Percentiles rank a stretch among this genome's conserved stretches.
Conservation (phyloP, 2,797 vertebrate species). For the Loriculus beryllinus region DNA sequence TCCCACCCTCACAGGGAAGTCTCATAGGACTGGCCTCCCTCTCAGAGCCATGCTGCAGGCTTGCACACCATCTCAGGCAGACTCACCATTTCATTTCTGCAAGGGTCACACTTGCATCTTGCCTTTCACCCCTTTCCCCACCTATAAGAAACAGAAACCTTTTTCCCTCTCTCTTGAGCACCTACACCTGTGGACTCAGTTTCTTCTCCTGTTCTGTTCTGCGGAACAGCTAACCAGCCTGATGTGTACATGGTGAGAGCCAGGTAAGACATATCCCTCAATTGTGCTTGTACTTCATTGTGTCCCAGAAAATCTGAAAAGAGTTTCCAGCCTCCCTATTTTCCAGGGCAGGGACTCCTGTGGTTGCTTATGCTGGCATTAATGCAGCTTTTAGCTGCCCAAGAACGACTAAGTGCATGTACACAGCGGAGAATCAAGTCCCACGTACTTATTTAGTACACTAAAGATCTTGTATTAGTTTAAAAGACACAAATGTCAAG, state of each 20-base stretch:
- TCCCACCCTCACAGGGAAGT: not conserved
- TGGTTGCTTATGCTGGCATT: not conserved
- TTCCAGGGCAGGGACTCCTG: not conserved
- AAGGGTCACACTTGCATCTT: not conserved
- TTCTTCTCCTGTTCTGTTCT: not conserved
- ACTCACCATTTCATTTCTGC: not conserved
- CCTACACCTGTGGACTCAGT: not conserved
- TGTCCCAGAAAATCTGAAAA: not conserved
- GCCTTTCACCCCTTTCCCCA: not conserved
- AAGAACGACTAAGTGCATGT: not conserved
- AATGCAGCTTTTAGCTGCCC: not conserved
- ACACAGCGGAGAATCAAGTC: not conserved
- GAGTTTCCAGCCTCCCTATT: not conserved
- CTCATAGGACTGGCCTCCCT: not conserved
- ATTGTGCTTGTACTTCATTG: not conserved
- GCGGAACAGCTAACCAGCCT: not conserved
- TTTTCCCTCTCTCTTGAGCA: not conserved
- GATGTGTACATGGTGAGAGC: not conserved
- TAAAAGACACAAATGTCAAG: conserved; percentile 58
- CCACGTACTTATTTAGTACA: conserved; percentile 13
- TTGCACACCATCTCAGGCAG: not conserved
- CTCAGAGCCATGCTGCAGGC: not conserved
- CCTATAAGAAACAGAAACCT: not conserved
- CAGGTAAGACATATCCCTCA: not conserved
- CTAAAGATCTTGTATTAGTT: conserved; percentile 56